Evolutionary conservation across 2,888 invertebrate species (phyloP), one percentile per base, ranked within the genome.

Genomic region (Agrilus mali): DNA sequence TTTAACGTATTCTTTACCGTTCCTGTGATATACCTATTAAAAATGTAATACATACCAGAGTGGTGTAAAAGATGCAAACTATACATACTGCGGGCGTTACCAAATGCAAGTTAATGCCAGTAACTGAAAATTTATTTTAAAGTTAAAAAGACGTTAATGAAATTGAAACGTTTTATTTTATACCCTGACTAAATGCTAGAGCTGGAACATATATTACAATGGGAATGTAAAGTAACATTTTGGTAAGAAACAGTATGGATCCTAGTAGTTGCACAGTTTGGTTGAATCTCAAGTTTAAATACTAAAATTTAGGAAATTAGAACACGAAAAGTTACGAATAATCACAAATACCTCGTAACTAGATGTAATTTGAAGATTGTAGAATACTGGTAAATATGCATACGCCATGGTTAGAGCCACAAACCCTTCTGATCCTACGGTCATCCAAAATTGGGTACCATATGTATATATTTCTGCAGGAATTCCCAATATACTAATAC

Each of bases 41-140:
- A 38, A 12, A 37, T 32, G 10, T 40, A 20, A 20, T 20, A 73
- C 82, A 80, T 70, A 87, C 88, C 64, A 88, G 64, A 47, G 89
- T 86, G 1, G 93, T 94, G 66, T 94, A 94, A 68, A 93, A 89
- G 52, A 89, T 92, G 68, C 89, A 89, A n/a, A 89, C 85, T 33
- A 83, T 66, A 63, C 87, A 87, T 2, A 88, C 86, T 17, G 85
- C 73, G 0, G 84, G 78, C 10, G 87, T 82, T 22, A 87, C 80
- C 50, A 84, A 67, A 67, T 88, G 87, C 27, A 88, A 70, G 54
- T 84, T 79, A 46, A 87, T 74, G 27, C 88, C 88, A 39, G 88
- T 87, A 40, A 89, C 89, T 86, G 73, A 50, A 72, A 72, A 52
- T 48, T 36, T 47, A 49, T 42, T 31, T 36, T 32, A 43, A 38